Conservation (phyloP, 2,797 vertebrate genomes). For the Rhyacichthys aspro region DNA sequence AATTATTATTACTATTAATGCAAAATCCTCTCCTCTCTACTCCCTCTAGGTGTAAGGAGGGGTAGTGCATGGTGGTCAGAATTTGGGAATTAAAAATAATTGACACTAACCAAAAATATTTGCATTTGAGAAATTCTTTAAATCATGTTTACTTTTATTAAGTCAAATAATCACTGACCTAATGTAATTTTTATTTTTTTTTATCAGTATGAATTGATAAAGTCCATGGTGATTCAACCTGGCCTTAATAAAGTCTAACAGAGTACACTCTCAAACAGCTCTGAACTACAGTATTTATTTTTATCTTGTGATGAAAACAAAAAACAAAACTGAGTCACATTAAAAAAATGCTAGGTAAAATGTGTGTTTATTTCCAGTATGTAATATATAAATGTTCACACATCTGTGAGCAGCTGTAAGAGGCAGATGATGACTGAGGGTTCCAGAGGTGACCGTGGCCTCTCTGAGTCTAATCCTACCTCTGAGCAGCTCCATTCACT, state of each 20-base stretch:
- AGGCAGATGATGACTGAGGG: slow-evolving; percentile 57
- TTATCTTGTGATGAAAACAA: slow-evolving; percentile 18
- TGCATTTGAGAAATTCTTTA: too few relatives aligned
- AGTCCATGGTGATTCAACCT: neutral
- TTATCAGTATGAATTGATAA: too few relatives aligned
- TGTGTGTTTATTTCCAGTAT: neutral
- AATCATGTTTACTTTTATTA: too few relatives aligned
- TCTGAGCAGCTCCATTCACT: slow-evolving; percentile 44
- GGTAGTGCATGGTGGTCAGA: slow-evolving; percentile 14
- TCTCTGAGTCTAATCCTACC: slow-evolving; percentile 57
- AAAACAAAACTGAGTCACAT: too few relatives aligned
- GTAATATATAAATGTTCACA: slow-evolving; percentile 12
- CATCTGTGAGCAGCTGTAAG: slow-evolving; percentile 27
- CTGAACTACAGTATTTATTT: slow-evolving; percentile 54
- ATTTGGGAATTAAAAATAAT: neutral
- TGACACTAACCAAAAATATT: too few relatives aligned
- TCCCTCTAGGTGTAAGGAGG: slow-evolving; percentile 33
- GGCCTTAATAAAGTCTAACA: slow-evolving; percentile 19
- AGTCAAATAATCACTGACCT: too few relatives aligned
- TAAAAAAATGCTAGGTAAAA: slow-evolving; percentile 10
- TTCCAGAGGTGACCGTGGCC: slow-evolving; percentile 53
- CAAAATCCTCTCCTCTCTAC: slow-evolving; percentile 5
- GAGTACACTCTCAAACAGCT: neutral
- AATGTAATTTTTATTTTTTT: too few relatives aligned
- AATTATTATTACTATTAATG: too few relatives aligned